Evolutionary conservation across 2,888 invertebrate genomes (phyloP).

Genomic region (Drosophila cracens): DNA sequence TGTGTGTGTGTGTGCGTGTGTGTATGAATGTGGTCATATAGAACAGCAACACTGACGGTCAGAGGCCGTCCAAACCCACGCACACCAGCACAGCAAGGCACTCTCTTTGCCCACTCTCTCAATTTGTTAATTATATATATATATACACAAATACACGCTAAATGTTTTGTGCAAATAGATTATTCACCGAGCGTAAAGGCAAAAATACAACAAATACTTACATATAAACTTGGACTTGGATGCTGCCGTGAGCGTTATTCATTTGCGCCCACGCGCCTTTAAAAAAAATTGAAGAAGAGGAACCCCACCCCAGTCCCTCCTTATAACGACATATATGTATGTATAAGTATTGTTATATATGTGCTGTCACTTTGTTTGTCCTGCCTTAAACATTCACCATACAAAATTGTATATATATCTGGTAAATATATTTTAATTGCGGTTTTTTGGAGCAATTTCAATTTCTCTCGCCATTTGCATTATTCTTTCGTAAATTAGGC

Average conservation of each 20-base stretch:
- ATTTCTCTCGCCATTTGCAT: slow-evolving; percentile 42
- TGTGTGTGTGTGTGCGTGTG: slow-evolving; percentile 1
- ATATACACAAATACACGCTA: slow-evolving; percentile 21
- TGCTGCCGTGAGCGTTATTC: slow-evolving; percentile 58
- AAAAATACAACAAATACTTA: slow-evolving; percentile 48
- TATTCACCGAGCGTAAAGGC: slow-evolving; percentile 67
- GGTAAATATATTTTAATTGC: slow-evolving; percentile 70
- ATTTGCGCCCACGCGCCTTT: slow-evolving; percentile 70
- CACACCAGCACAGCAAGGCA: slow-evolving; percentile 48
- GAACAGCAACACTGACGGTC: slow-evolving; percentile 67
- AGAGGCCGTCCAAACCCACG: slow-evolving; percentile 80
- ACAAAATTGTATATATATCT: slow-evolving; percentile 42
- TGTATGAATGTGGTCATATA: slow-evolving; percentile 49
- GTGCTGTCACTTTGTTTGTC: slow-evolving; percentile 57
- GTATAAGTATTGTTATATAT: slow-evolving; percentile 36
- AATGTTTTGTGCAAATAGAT: slow-evolving; percentile 76
- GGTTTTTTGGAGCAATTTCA: slow-evolving; percentile 63
- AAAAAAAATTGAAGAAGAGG: background rate
- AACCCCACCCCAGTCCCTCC: slow-evolving; percentile 23
- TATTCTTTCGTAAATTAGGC: slow-evolving; percentile 53
- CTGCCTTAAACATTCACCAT: slow-evolving; percentile 42
- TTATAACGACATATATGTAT: slow-evolving; percentile 18
- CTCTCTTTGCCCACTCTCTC: slow-evolving; percentile 33
- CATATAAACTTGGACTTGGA: slow-evolving; percentile 79
- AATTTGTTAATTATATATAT: slow-evolving; percentile 34